Percentiles rank a stretch among this genome's conserved stretches.
These are phyloP conservation scores for Spinibarbus caldwelli DNA, from an alignment of 2,797 vertebrate species.

Conservation along the genomic window DNA sequence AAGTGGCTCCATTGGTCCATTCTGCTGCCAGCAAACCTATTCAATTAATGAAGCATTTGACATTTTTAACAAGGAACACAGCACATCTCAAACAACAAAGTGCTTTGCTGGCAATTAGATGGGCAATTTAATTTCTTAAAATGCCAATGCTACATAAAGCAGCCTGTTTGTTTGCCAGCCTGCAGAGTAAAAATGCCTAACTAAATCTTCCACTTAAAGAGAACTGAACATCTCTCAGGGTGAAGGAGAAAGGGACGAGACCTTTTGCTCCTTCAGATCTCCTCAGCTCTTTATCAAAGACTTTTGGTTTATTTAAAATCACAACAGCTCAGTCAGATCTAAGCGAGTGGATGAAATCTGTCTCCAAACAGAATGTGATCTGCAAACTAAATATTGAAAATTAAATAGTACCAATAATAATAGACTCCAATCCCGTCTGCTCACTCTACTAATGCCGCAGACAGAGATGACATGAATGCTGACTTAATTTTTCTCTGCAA, in stretches of 20 bases:
- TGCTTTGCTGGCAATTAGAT: conserved; percentile 33
- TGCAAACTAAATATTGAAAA: background rate
- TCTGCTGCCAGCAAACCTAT: conserved; percentile 32
- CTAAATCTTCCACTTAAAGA: background rate
- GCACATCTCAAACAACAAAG: background rate
- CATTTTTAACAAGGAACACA: conserved; percentile 11
- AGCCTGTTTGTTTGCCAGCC: background rate
- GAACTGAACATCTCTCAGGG: background rate
- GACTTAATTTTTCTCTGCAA: conserved; percentile 14
- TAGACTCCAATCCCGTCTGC: background rate
- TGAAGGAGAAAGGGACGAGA: background rate
- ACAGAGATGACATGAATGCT: conserved; percentile 29
- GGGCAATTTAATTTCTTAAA: conserved; percentile 18
- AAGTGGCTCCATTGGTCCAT: background rate
- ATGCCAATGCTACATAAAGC: conserved; percentile 16
- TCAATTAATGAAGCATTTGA: conserved; percentile 27
- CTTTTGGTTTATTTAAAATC: conserved; percentile 15
- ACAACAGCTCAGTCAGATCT: background rate
- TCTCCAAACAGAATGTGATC: background rate
- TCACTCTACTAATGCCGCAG: background rate
- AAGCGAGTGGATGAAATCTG: background rate
- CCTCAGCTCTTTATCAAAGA: background rate
- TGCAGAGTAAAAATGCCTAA: background rate
- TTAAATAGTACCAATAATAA: conserved; percentile 11
- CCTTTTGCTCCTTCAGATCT: background rate